phyloP scores from a whole-genome alignment of 2,113 vertebrate genomes.

The Ariopsis seemanni region DNA sequence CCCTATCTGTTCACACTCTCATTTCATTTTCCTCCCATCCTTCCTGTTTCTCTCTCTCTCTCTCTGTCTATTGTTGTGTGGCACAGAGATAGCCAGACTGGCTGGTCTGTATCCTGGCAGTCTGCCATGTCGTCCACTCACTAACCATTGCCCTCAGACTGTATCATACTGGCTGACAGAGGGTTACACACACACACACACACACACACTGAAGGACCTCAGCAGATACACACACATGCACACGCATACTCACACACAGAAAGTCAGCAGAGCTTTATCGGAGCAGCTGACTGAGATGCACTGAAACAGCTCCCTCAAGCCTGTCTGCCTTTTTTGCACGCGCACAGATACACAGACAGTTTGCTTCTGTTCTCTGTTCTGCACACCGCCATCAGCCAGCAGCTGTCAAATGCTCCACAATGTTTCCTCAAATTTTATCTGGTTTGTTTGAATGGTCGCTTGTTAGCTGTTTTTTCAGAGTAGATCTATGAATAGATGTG shows the following conservation, averaged over 20 bases:
- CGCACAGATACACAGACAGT: slow-evolving; percentile 13
- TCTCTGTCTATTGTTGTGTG: slow-evolving; percentile 23
- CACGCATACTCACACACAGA: background rate
- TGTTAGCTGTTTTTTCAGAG: slow-evolving; percentile 13
- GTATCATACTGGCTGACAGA: slow-evolving; percentile 74
- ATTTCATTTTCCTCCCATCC: background rate
- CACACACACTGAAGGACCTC: background rate
- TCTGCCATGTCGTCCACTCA: slow-evolving; percentile 70
- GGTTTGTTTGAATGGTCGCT: slow-evolving; percentile 14
- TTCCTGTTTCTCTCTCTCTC: slow-evolving; percentile 20
- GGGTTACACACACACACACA: slow-evolving; percentile 38
- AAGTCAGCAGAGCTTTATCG: slow-evolving; percentile 23
- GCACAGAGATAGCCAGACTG: slow-evolving; percentile 8
- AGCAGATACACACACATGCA: background rate
- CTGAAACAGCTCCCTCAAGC: slow-evolving; percentile 26
- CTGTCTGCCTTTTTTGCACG: background rate
- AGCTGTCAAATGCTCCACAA: slow-evolving; percentile 9
- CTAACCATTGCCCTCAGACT: slow-evolving; percentile 78
- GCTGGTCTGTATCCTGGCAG: slow-evolving; percentile 71
- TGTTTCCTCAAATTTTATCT: slow-evolving; percentile 11
- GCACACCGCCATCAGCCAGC: slow-evolving; percentile 17
- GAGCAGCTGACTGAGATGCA: slow-evolving; percentile 31
- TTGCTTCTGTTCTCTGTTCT: slow-evolving; percentile 14
- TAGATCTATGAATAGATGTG: slow-evolving; percentile 25
- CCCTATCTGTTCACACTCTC: slow-evolving; percentile 36